These are phyloP conservation scores for Emesis furor DNA, from an alignment of 2,888 invertebrate genomes.

Conservation along the genomic window DNA sequence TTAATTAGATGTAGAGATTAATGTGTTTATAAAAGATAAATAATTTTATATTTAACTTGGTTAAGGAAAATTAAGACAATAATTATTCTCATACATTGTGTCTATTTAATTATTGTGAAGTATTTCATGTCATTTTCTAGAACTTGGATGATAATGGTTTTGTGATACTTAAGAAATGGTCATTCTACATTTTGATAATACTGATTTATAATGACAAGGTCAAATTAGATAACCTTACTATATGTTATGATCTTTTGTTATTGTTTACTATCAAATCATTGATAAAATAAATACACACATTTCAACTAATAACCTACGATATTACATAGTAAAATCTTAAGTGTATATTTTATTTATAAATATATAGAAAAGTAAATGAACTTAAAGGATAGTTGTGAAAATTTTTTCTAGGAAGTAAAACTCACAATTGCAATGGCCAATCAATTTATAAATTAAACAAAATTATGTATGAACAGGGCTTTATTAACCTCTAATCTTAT, in stretches of 20 bases:
- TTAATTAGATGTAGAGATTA: too few relatives aligned
- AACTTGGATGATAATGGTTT: neutral
- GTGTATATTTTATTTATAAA: too few relatives aligned
- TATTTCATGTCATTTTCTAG: neutral
- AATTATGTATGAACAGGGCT: too few relatives aligned
- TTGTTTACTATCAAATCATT: conserved; percentile 35
- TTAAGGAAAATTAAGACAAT: conserved; percentile 8
- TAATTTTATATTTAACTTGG: conserved; percentile 9
- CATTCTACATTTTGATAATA: conserved; percentile 4
- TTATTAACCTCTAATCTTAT: too few relatives aligned
- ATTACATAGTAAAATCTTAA: too few relatives aligned
- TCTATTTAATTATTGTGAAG: neutral
- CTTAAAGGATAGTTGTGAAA: too few relatives aligned
- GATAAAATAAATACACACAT: conserved; percentile 21
- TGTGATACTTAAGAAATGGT: too few relatives aligned
- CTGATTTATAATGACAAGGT: conserved; percentile 9
- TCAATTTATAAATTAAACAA: too few relatives aligned
- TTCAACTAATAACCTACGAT: neutral
- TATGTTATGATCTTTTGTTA: conserved; percentile 30
- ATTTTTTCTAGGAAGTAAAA: too few relatives aligned
- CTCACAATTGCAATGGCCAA: too few relatives aligned
- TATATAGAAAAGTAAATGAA: too few relatives aligned
- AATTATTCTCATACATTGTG: neutral
- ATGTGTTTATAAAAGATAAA: neutral
- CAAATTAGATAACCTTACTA: conserved; percentile 38